Evolutionary conservation across 2,888 invertebrate species (phyloP).

Genomic region (Exocentrus adspersus): DNA sequence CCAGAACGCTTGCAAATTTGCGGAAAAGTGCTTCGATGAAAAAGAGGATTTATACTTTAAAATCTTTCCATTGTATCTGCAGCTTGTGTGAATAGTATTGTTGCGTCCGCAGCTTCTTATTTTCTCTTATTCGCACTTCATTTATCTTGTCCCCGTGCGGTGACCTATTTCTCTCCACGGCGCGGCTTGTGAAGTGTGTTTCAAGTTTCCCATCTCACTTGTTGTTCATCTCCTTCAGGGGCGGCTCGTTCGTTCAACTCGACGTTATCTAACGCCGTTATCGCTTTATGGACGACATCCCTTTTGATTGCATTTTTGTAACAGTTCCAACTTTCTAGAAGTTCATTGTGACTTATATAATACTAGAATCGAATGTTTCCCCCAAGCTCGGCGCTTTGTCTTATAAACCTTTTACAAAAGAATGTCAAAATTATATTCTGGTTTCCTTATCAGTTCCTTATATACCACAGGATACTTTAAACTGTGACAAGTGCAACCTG

Average conservation of each 20-base stretch:
- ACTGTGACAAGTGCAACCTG: too few relatives aligned
- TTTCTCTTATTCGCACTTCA: slow-evolving; percentile 50
- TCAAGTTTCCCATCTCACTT: slow-evolving; percentile 27
- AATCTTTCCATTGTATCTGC: slow-evolving; percentile 34
- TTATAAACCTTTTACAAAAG: neutral
- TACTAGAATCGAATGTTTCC: too few relatives aligned
- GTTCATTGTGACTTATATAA: too few relatives aligned
- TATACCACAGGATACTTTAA: too few relatives aligned
- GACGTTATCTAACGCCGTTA: neutral
- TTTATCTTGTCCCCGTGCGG: slow-evolving; percentile 50
- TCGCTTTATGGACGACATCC: neutral
- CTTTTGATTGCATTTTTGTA: too few relatives aligned
- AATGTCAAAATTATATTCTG: neutral
- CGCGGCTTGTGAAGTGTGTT: slow-evolving; percentile 26
- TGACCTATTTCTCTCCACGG: slow-evolving; percentile 45
- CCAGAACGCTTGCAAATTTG: slow-evolving; percentile 26
- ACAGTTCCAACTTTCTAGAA: too few relatives aligned
- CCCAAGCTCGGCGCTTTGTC: too few relatives aligned
- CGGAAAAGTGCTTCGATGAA: slow-evolving; percentile 20
- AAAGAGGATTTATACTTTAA: slow-evolving; percentile 34
- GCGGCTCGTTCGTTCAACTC: neutral
- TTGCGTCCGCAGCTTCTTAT: slow-evolving; percentile 46
- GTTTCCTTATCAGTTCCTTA: too few relatives aligned
- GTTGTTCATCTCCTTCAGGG: slow-evolving; percentile 25
- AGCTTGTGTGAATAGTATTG: slow-evolving; percentile 36